A percentile compares a stretch with the other conserved stretches of the same genome.
Evolutionary conservation across 2,113 vertebrate genomes (phyloP).

Genomic region (Willisornis vidua): DNA sequence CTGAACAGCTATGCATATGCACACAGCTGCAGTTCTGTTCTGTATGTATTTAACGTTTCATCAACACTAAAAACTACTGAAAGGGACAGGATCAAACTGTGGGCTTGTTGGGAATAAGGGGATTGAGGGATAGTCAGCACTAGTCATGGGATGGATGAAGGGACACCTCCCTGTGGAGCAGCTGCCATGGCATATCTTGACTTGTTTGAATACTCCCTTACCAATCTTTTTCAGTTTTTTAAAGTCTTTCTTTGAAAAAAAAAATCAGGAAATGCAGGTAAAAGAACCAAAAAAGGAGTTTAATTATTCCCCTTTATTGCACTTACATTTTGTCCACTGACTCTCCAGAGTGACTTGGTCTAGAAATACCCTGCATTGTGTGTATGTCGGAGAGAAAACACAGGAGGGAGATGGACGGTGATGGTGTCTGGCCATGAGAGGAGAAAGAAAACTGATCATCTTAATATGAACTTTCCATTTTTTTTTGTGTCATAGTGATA

Average conservation of each 20-base stretch:
- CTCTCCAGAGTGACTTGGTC: neutral
- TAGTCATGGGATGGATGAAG: neutral
- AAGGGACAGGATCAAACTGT: neutral
- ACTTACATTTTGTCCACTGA: neutral
- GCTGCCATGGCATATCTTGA: neutral
- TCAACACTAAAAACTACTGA: neutral
- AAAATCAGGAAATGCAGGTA: neutral
- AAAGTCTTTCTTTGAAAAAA: neutral
- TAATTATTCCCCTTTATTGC: accelerated
- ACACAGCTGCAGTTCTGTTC: neutral
- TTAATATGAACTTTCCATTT: neutral
- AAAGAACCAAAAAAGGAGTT: neutral
- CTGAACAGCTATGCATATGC: neutral
- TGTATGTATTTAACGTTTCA: neutral
- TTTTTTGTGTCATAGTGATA: neutral
- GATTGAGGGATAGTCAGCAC: neutral
- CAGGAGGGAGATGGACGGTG: accelerated
- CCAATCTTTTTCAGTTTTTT: neutral
- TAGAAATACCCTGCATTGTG: neutral
- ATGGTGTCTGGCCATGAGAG: neutral
- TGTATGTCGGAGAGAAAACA: neutral
- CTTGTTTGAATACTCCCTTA: neutral
- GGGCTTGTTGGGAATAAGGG: neutral
- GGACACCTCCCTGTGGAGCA: neutral
- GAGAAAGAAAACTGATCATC: neutral